phyloP scores from a whole-genome alignment of 2,888 invertebrate genomes.

The Dynastes maya region DNA sequence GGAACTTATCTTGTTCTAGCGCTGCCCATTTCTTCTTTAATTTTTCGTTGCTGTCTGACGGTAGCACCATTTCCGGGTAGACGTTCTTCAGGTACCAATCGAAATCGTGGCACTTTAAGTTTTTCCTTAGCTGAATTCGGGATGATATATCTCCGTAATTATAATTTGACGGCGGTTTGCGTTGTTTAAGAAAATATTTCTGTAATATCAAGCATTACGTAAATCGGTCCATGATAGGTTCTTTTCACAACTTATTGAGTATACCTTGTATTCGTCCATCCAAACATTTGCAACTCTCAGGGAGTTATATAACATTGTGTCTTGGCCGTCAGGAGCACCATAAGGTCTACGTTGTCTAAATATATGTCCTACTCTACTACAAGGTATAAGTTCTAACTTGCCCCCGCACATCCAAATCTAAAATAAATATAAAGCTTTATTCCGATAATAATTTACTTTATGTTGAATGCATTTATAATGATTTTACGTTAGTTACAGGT shows the following conservation, averaged over 20 bases:
- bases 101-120: constrained; percentile 86
- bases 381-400: constrained; percentile 90
- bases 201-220: constrained; percentile 67
- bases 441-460: no score
- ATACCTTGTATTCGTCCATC: constrained; percentile 94
- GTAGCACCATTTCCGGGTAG: constrained; percentile 85
- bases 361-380: constrained; percentile 96
- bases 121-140: constrained; percentile 80
- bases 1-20: constrained; percentile 78
- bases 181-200: constrained; percentile 82
- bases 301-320: constrained; percentile 93
- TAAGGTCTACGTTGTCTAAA: constrained; percentile 96
- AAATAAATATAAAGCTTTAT: constrained; percentile 54
- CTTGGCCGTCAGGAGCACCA: constrained; percentile 84
- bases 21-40: constrained; percentile 76
- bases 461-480: neutral
- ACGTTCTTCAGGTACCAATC: constrained; percentile 90
- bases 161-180: constrained; percentile 59
- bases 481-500: no score
- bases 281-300: constrained; percentile 94
- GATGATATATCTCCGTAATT: constrained; percentile 87
- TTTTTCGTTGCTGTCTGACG: constrained; percentile 74
- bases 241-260: neutral
- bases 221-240: neutral
- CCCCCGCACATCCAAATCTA: constrained; percentile 99